phyloP scores from a whole-genome alignment of 2,888 invertebrate species.

The Watsonalla binaria region DNA sequence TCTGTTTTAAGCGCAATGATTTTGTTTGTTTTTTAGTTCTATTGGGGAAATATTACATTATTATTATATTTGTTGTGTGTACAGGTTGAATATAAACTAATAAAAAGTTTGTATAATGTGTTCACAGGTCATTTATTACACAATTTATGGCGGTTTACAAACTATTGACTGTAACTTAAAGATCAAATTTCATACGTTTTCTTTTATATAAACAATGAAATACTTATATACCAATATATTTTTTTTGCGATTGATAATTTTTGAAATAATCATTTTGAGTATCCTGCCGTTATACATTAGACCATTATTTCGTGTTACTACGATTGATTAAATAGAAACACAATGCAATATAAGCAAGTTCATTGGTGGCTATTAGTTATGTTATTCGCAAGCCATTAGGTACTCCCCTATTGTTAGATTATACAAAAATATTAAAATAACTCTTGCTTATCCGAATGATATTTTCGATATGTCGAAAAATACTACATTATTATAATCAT shows the following conservation, averaged over 20 bases:
- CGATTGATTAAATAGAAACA: slow-evolving; percentile 52
- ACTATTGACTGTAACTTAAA: slow-evolving; percentile 49
- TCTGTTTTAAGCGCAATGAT: too few species aligned
- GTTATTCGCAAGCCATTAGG: slow-evolving; percentile 76
- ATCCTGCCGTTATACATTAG: slow-evolving; percentile 22
- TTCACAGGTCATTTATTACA: slow-evolving; percentile 72
- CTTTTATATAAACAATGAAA: slow-evolving; percentile 12
- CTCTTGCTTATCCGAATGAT: slow-evolving; percentile 50
- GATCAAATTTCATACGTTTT: slow-evolving; percentile 26
- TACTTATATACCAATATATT: not conserved
- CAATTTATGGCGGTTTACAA: slow-evolving; percentile 55
- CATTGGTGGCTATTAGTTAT: slow-evolving; percentile 73
- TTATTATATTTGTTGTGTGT: too few species aligned
- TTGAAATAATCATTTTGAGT: slow-evolving; percentile 19
- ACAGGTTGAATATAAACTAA: too few species aligned
- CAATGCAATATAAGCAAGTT: slow-evolving; percentile 72
- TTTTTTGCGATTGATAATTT: slow-evolving; percentile 19
- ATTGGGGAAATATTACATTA: too few species aligned
- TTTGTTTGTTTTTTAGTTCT: too few species aligned
- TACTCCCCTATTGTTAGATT: slow-evolving; percentile 70
- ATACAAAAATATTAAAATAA: slow-evolving; percentile 65
- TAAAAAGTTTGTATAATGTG: slow-evolving; percentile 17
- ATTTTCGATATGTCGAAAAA: slow-evolving; percentile 42
- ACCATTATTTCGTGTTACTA: slow-evolving; percentile 19
- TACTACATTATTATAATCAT: slow-evolving; percentile 31